Conservation (phyloP, 35 echinoderm and acorn worm genomes). For the Apostichopus japonicus region DNA sequence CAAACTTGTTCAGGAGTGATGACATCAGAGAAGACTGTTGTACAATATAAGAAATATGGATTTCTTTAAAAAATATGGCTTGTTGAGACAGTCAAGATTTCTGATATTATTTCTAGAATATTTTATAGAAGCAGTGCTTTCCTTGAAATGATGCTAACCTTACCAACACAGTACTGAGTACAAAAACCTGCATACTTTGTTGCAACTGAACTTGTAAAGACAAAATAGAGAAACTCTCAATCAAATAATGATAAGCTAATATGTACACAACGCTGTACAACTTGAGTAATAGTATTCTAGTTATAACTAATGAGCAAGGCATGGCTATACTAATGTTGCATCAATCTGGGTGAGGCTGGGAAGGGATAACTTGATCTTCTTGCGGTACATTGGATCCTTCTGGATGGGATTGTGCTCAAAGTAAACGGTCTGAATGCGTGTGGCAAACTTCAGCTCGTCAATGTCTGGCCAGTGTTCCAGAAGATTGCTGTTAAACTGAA, state of each 20-base stretch:
- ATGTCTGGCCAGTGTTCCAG: conserved; percentile 80
- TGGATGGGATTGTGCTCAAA: conserved; percentile 94
- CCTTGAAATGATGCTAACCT: too few relatives aligned
- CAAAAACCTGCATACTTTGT: background rate
- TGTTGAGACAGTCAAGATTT: too few relatives aligned
- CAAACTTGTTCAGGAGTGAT: too few relatives aligned
- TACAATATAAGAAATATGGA: too few relatives aligned
- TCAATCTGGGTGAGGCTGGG: conserved; percentile 89
- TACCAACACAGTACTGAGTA: too few relatives aligned
- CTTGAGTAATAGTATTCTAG: background rate
- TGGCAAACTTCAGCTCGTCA: conserved; percentile 76
- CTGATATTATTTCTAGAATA: too few relatives aligned
- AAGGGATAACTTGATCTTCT: conserved; percentile 85
- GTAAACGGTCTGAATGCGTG: conserved; percentile 84
- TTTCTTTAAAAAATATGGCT: too few relatives aligned
- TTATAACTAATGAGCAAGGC: background rate
- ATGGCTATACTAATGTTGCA: conserved; percentile 61
- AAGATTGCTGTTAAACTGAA: conserved; percentile 89
- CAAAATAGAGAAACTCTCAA: background rate
- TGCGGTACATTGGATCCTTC: conserved; percentile 84
- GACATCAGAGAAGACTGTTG: too few relatives aligned
- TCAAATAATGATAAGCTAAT: background rate
- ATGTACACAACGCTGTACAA: background rate
- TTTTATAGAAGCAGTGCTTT: too few relatives aligned
- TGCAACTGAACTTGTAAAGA: background rate